These are phyloP conservation scores for Nerophis lumbriciformis DNA, from an alignment of 2,113 vertebrate species.

Conservation along the genomic window DNA sequence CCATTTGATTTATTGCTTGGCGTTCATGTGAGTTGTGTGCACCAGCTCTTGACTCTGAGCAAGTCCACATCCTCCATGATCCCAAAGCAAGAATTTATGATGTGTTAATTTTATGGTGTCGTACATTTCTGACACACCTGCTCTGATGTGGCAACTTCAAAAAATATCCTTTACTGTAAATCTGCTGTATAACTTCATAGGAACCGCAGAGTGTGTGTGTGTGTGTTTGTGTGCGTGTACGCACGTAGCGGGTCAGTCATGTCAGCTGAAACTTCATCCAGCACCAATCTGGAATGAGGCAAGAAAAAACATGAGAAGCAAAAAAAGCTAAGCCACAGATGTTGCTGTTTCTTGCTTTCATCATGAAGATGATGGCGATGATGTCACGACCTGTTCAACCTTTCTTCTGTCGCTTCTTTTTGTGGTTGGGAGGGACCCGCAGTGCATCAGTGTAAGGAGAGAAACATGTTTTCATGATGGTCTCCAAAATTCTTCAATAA, in stretches of 20 bases:
- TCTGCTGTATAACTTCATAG: too few relatives aligned
- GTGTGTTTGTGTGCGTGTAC: conserved; percentile 4
- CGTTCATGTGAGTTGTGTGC: too few relatives aligned
- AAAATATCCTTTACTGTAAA: too few relatives aligned
- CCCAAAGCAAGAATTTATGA: conserved; percentile 22
- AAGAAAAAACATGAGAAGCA: conserved; percentile 16
- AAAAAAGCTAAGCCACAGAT: conserved; percentile 1
- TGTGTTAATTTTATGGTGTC: conserved; percentile 33
- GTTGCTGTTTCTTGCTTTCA: conserved; percentile 14
- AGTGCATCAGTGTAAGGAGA: too few relatives aligned
- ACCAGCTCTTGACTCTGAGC: too few relatives aligned
- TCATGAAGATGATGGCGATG: conserved; percentile 2
- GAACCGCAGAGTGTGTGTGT: neutral
- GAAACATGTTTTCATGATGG: too few relatives aligned
- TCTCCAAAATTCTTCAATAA: too few relatives aligned
- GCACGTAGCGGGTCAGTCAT: neutral
- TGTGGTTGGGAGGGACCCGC: too few relatives aligned
- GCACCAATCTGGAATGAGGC: conserved; percentile 22
- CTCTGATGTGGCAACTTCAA: neutral
- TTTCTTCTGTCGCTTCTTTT: too few relatives aligned
- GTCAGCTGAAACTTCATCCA: conserved; percentile 4
- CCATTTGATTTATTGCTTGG: too few relatives aligned
- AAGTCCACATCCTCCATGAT: too few relatives aligned
- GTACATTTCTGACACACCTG: conserved; percentile 18
- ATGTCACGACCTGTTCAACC: too few relatives aligned